Evolutionary conservation across 2,113 vertebrate genomes (phyloP), one percentile per base, ranked within the genome.

Genomic region (Sebastes fasciatus): DNA sequence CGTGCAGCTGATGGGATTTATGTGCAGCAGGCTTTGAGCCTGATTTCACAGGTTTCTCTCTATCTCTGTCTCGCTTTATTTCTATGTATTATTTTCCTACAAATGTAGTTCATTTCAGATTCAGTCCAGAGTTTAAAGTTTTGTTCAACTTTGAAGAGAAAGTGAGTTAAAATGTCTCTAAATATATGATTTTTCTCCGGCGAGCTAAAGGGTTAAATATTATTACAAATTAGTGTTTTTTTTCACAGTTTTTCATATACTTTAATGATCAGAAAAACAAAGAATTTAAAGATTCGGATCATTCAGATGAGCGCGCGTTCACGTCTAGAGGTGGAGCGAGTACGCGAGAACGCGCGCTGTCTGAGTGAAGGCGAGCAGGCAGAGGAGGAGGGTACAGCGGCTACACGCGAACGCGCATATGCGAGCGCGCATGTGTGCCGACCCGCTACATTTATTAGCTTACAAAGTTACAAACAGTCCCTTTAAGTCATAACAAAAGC

Each of bases 1-100:
- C n/a, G 63, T 49, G 73, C 45, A 57, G 70, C 48, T 88, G 86
- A 80, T 7, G 10, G 70, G 79, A 78, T 85, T 87, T 54, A 45
- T 63, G 43, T 73, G 5, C 72, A 65, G 66, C 76, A 77, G 48
- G 84, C 16, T 80, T 63, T 46, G 21, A 34, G 34, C 79, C 79
- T 52, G 78, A 19, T 78, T 81, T 61, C 0, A 34, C 65, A 83
- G 70, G 6, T n/a, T 80, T 82, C 46, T 34, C 0, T 7, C 60
- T 78, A 34, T 34, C 40, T 77, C 46, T 62, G 11, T 12, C 19
- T 43, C 40, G 48, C 76, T 21, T n/a, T 12, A n/a, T 46, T 8
- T 65, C 0, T 23, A 62, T 74, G 8, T 17, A 74, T 77, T 45
- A 51, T 64, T 60, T 26, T 34, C 16, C 5, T 6, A 45, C 9